A percentile compares a stretch with the other conserved stretches of the same genome.
These are phyloP conservation scores for Nasonovia ribisnigri DNA, from an alignment of 2,888 invertebrate species.

Conservation along the genomic window DNA sequence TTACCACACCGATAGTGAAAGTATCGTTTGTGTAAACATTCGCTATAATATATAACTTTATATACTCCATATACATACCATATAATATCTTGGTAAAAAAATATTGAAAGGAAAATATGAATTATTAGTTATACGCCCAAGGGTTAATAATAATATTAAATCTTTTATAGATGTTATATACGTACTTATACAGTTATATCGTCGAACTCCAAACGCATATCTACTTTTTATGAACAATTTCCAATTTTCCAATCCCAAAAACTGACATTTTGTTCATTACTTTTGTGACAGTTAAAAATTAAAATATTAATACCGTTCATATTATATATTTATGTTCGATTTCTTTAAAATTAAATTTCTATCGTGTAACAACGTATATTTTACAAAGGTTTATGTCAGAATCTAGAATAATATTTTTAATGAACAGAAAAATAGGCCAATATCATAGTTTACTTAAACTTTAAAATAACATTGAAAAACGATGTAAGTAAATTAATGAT, in stretches of 20 bases:
- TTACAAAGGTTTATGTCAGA: too few species aligned
- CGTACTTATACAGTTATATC: neutral
- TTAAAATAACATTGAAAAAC: neutral
- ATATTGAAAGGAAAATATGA: neutral
- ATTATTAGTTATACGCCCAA: neutral
- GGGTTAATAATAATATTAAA: neutral
- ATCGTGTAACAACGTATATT: too few species aligned
- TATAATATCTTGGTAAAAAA: neutral
- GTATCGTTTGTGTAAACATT: neutral
- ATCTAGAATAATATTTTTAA: too few species aligned
- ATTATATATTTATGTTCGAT: too few species aligned
- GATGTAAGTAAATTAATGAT: neutral
- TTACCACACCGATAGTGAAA: neutral
- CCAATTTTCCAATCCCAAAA: neutral
- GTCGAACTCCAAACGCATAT: neutral
- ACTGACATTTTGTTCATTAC: neutral
- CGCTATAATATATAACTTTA: neutral
- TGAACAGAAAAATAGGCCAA: neutral
- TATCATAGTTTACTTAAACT: neutral
- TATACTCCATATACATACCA: neutral
- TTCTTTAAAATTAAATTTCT: too few species aligned
- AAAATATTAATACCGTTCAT: neutral
- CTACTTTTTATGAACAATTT: neutral
- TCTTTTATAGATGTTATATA: neutral
- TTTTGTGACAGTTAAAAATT: neutral